phyloP scores from a whole-genome alignment of 2,113 vertebrate species.

The Haplochromis burtoni region DNA sequence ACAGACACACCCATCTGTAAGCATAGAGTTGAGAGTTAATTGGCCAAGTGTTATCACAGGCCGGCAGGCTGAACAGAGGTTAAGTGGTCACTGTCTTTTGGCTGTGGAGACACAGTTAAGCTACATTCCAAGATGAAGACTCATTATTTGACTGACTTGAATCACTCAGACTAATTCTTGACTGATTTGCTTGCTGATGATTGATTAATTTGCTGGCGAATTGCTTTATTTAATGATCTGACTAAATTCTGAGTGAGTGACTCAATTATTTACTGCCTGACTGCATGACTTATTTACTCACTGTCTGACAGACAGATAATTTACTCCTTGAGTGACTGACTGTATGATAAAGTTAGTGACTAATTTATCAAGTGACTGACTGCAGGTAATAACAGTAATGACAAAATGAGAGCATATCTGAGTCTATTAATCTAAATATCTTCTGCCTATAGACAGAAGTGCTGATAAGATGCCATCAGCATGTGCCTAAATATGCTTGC shows the following conservation, averaged over 20 bases:
- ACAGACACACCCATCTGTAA: not conserved
- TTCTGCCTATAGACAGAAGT: conserved; percentile 2
- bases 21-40: conserved; percentile 31
- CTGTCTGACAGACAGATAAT: conserved; percentile 25
- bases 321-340: conserved; percentile 23
- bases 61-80: conserved; percentile 42
- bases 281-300: conserved; percentile 31
- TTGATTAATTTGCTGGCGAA: not conserved
- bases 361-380: conserved; percentile 23
- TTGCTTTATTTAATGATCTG: conserved; percentile 29
- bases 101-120: conserved; percentile 25
- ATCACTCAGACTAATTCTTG: conserved; percentile 15
- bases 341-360: conserved; percentile 18
- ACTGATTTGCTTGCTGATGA: conserved; percentile 24
- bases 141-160: conserved; percentile 32
- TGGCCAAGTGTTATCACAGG: conserved; percentile 41
- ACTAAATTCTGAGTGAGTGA: conserved; percentile 30
- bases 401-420: not conserved
- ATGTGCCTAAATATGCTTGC: not conserved
- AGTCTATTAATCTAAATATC: not conserved
- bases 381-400: not conserved
- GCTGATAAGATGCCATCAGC: conserved; percentile 9
- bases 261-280: conserved; percentile 39
- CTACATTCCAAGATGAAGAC: not conserved
- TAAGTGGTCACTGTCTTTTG: conserved; percentile 43